Percentiles rank a stretch among this genome's conserved stretches.
These are phyloP conservation scores for Menidia menidia DNA, from an alignment of 2,797 vertebrate species.

Conservation along the genomic window DNA sequence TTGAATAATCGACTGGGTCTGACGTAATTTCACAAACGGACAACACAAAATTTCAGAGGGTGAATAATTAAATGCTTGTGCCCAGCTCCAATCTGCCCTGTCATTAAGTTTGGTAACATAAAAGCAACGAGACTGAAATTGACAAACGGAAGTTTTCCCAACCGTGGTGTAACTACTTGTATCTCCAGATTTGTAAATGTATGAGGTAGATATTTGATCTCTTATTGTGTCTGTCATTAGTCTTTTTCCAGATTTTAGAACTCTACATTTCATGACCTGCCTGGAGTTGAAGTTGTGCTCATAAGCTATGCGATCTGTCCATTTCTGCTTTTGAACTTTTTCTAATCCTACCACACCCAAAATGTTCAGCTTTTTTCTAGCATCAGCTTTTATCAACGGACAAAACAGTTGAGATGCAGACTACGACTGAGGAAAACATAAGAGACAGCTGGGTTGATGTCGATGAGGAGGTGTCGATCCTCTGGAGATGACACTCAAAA, in stretches of 20 bases:
- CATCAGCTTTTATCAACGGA: slow-evolving; percentile 22
- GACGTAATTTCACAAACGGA: slow-evolving; percentile 43
- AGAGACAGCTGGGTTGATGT: slow-evolving; percentile 28
- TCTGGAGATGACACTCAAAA: slow-evolving; percentile 48
- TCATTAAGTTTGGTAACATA: slow-evolving; percentile 66
- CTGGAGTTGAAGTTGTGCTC: slow-evolving; percentile 37
- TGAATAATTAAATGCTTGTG: slow-evolving; percentile 57
- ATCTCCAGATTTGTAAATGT: slow-evolving; percentile 35
- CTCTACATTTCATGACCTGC: slow-evolving; percentile 8
- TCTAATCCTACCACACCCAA: slow-evolving; percentile 22
- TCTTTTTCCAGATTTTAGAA: slow-evolving; percentile 23
- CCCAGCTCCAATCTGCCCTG: slow-evolving; percentile 59
- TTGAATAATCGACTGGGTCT: slow-evolving; percentile 63
- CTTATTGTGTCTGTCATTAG: slow-evolving; percentile 25
- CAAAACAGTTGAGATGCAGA: slow-evolving; percentile 23
- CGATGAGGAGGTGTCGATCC: slow-evolving; percentile 39
- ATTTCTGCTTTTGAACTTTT: slow-evolving; percentile 47
- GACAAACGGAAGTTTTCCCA: slow-evolving; percentile 23
- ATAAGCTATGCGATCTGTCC: slow-evolving; percentile 44
- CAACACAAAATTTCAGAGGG: slow-evolving; percentile 69
- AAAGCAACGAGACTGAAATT: slow-evolving; percentile 52
- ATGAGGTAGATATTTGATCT: not conserved
- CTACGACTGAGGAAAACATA: slow-evolving; percentile 8
- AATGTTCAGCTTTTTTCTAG: not conserved
- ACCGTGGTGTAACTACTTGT: slow-evolving; percentile 40